Base-by-base conservation (phyloP, 2,113 vertebrate species). In the Nesoenas mayeri region DNA sequence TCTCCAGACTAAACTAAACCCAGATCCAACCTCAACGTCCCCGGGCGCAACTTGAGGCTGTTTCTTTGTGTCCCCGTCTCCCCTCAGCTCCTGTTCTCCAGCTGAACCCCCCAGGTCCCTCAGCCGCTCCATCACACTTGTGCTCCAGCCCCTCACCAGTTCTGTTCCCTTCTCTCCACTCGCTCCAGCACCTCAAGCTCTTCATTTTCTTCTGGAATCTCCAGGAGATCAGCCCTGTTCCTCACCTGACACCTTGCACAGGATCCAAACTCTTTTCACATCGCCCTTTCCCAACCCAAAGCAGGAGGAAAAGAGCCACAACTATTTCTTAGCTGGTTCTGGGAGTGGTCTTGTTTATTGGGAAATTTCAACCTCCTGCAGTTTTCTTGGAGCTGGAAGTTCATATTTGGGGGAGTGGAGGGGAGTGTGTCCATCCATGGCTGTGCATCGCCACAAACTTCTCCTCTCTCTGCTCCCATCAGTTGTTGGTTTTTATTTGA, bases 391-490 rank as follows among this genome's bases (percentile, higher is more conserved):
- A 40, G 50, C 50, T 53, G 67, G 48, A 42, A 65, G 16, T 10
- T 31, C 50, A 38, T 79, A 18, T 20, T 9, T 19, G 20, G 42
- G 8, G 6, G 32, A 53, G 11, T 0, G 2, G 62, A 47, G 12
- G 17, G 58, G 34, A 80, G 11, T 2, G 0, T 2, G 12, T 26
- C 47, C 8, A 0, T 13, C 58, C 3, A 0, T 1, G 8, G 10
- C 50, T 36, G 42, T 0, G 2, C n/a, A 4, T 19, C 14, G 0
- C 56, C 3, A 0, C 32, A 5, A 60, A 2, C 5, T 5, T 44
- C 53, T 60, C 60, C 38, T 24, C 40, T 13, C 18, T 66, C 56
- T 0, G 2, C 16, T 66, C 47, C 47, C 24, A 1, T 74, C 18
- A 7, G 54, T 32, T 17, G 7, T 10, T 48, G 40, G 40, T 5